Evolutionary conservation across 2,888 invertebrate genomes (phyloP), one percentile per base, ranked within the genome.

Genomic region (Unio pictorum): DNA sequence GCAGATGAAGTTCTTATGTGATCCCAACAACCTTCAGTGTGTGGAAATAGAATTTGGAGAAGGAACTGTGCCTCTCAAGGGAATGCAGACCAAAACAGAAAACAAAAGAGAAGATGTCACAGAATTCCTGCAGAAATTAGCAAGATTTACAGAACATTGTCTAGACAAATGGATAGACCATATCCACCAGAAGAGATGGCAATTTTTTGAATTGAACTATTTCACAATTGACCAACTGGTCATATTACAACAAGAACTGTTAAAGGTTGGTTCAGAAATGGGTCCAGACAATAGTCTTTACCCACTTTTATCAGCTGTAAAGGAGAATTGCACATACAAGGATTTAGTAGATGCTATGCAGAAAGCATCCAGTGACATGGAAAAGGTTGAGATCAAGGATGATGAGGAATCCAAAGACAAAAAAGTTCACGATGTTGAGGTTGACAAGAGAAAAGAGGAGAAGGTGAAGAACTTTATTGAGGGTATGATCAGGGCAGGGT

Each of bases 221-320:
- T 87, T 77, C 76, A 85, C 85, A 11, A 83, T 84, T 11, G 82
- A 83, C 61, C 87, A 87, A 73, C 73, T 87, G n/a, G 84, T 87
- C 11, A 80, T 85, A 30, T 79, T 87, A 18, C 81, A 86, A 61
- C 69, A 74, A 64, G 80, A 86, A 62, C 63, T 87, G 45, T 77
- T 83, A 23, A 79, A 77, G 66, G 20, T 79, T 7, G 79, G 81
- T 6, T 70, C 74, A n/a, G 73, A 72, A 3, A 64, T 70, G 20
- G 64, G 74, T 1, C 75, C 72, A 4, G 74, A 72, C 3, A 56
- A 65, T 17, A 69, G 66, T n/a, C 72, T 83, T n/a, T 82, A 80
- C 66, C 81, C 83, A 0, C 71, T 85, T 60, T 66, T 85, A 60
- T 78, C 76, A 0, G 72, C 76, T 30, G 79, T 85, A 7, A 82